Evolutionary conservation across 2,888 invertebrate genomes (phyloP).

Genomic region (Andrena bicolor): DNA sequence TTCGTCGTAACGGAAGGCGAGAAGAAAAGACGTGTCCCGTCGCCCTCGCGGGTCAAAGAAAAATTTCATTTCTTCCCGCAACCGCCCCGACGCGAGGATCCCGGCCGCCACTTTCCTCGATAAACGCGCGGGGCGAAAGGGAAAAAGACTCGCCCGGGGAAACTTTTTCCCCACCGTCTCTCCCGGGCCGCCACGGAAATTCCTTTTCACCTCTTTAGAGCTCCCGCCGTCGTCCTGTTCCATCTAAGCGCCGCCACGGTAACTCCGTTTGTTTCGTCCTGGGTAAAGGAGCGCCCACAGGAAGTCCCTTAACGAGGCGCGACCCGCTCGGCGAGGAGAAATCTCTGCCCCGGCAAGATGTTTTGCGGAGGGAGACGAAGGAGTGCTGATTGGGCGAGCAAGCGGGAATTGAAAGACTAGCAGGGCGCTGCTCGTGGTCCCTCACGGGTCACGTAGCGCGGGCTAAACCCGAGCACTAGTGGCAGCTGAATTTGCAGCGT

Average conservation of each 20-base stretch:
- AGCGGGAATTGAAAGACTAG: background rate
- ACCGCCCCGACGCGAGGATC: background rate
- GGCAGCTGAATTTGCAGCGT: too few species aligned
- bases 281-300: constrained; percentile 24
- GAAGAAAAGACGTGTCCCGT: constrained; percentile 41
- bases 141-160: background rate
- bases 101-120: constrained; percentile 33
- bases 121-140: constrained; percentile 27
- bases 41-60: constrained; percentile 51
- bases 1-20: constrained; percentile 15
- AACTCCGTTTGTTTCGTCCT: constrained; percentile 48
- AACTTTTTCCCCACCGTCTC: constrained; percentile 21
- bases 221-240: background rate
- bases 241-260: constrained; percentile 34
- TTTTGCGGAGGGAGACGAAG: background rate
- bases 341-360: constrained; percentile 4
- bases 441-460: too few species aligned
- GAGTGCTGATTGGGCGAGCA: background rate
- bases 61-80: constrained; percentile 65
- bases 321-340: constrained; percentile 20
- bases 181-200: constrained; percentile 37
- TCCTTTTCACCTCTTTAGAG: constrained; percentile 39
- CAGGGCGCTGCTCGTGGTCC: background rate
- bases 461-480: too few species aligned
- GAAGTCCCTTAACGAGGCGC: constrained; percentile 49